Percentiles rank a stretch among this genome's conserved stretches.
phyloP scores from a whole-genome alignment of 2,113 vertebrate genomes.

The Paradoxurus hermaphroditus region DNA sequence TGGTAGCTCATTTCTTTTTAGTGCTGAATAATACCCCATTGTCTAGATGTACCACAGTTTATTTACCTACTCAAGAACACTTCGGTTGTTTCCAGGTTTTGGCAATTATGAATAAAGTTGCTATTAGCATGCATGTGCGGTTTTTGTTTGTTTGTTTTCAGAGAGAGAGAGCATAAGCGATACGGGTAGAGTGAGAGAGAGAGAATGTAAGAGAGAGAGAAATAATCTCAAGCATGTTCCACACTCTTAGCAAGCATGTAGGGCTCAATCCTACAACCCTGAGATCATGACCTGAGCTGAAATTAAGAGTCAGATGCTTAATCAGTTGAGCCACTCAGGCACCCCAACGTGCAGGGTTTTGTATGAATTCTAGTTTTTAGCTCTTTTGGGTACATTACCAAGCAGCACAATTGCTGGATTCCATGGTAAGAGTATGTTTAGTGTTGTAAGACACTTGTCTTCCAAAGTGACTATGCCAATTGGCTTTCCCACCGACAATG shows the following conservation, averaged over 20 bases:
- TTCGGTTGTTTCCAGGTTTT: neutral
- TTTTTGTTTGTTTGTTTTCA: no score
- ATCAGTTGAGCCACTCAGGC: no score
- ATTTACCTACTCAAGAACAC: neutral
- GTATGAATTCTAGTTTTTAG: neutral
- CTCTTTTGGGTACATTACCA: neutral
- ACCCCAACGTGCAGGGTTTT: neutral
- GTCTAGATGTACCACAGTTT: neutral
- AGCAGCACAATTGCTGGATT: neutral
- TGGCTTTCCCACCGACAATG: neutral
- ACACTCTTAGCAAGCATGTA: no score
- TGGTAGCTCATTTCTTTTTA: neutral
- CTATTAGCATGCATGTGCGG: no score
- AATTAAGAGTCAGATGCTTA: no score
- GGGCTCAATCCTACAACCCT: no score
- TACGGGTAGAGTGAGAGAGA: no score
- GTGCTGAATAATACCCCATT: neutral
- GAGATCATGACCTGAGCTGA: no score
- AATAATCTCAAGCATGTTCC: no score
- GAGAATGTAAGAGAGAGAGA: no score
- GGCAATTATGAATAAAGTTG: no score
- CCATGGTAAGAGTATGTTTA: neutral
- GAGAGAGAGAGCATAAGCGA: no score
- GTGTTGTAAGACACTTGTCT: neutral
- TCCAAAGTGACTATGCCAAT: neutral